Evolutionary conservation across 2,113 vertebrate species (phyloP).

Genomic region (Nestor notabilis): DNA sequence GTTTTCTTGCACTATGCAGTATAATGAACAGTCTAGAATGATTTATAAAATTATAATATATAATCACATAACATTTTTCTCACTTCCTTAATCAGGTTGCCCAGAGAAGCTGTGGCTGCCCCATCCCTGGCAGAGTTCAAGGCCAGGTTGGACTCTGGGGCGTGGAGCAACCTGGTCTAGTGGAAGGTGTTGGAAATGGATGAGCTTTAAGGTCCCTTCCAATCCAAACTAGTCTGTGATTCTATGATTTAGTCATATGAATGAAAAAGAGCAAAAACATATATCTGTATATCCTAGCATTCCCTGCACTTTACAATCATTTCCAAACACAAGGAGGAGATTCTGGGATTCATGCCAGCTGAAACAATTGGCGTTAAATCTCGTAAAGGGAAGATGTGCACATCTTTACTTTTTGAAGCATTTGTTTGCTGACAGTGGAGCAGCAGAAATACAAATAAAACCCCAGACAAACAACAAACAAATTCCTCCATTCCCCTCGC

Average conservation of each 20-base stretch:
- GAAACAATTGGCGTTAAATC: not conserved
- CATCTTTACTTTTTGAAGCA: not conserved
- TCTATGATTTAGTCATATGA: not conserved
- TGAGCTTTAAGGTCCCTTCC: not conserved
- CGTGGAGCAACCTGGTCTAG: not conserved
- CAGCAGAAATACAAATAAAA: not conserved
- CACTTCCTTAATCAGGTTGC: not conserved
- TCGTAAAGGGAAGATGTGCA: not conserved
- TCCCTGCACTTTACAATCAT: not conserved
- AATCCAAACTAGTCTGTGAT: not conserved
- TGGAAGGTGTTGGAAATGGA: not conserved
- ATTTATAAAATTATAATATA: not conserved
- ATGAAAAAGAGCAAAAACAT: not conserved
- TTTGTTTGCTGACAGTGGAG: not conserved
- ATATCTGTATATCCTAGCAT: not conserved
- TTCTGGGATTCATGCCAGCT: conserved; percentile 2
- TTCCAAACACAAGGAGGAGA: not conserved
- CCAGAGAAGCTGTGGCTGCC: not conserved
- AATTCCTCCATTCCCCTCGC: not conserved
- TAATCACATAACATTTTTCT: not conserved
- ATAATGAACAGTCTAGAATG: not conserved
- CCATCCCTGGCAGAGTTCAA: not conserved
- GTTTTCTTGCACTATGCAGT: not conserved
- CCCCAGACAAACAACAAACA: not conserved
- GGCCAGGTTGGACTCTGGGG: not conserved